Conservation (phyloP, 2,888 invertebrate species). For the Epirrhoe alternata region DNA sequence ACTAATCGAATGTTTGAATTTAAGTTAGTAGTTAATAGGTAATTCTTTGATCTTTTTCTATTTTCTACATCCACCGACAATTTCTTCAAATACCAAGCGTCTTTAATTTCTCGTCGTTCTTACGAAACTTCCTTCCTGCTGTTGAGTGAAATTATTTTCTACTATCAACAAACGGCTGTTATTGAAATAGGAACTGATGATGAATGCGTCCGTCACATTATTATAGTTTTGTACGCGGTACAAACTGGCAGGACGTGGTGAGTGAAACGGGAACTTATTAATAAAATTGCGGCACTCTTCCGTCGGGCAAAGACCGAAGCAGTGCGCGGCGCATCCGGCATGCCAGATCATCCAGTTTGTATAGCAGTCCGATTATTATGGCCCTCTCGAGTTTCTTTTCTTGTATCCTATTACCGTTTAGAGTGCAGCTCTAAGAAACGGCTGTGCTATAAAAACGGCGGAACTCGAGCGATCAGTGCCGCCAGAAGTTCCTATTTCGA, state of each 20-base stretch:
- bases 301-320: slow-evolving; percentile 68
- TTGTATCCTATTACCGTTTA: slow-evolving; percentile 42
- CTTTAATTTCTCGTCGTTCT: slow-evolving; percentile 16
- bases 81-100: not conserved
- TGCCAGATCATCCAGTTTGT: slow-evolving; percentile 71
- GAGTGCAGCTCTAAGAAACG: slow-evolving; percentile 40
- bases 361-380: slow-evolving; percentile 57
- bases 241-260: slow-evolving; percentile 75
- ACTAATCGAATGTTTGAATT: not conserved
- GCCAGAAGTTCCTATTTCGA: slow-evolving; percentile 20
- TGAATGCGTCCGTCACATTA: slow-evolving; percentile 43
- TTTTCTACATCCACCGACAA: not conserved
- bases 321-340: slow-evolving; percentile 67
- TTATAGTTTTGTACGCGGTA: slow-evolving; percentile 46
- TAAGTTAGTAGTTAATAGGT: not conserved
- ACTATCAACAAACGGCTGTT: slow-evolving; percentile 25
- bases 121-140: slow-evolving; percentile 26
- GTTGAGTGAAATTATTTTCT: slow-evolving; percentile 30
- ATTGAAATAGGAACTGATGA: slow-evolving; percentile 40
- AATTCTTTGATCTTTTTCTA: not conserved
- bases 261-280: slow-evolving; percentile 81
- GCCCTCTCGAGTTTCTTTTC: slow-evolving; percentile 50
- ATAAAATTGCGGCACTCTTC: slow-evolving; percentile 79
- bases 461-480: slow-evolving; percentile 21
- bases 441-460: slow-evolving; percentile 29